Base-by-base conservation (phyloP, 2,888 invertebrate genomes). In the Callyntrura sp. region DNA sequence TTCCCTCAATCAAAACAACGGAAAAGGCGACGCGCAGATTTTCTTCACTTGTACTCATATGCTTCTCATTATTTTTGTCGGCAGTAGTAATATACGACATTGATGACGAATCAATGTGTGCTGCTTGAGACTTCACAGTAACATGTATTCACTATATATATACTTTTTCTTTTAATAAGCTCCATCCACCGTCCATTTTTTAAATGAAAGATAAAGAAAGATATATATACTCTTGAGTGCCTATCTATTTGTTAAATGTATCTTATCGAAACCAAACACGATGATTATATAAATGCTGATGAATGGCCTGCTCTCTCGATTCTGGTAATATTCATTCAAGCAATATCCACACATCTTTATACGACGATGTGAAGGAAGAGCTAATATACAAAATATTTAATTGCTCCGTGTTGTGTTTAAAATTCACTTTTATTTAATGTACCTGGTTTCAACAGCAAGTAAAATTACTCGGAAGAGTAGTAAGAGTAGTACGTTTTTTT, bases 1-100 rank as follows among this genome's bases (percentile, higher is more conserved):
- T 57, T n/a, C 25, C 76, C 55, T 65, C 35, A 78, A 85, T 85
- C 78, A 85, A 85, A 85, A 51, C 85, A 85, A 51, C 85, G 78
- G 78, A 85, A 85, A 65, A 78, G 20, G 55, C 48, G 62, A 43
- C 65, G 12, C 45, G 51, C 51, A 65, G 60, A 60, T 65, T 78
- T 51, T 73, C n/a, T 85, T 85, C 78, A 78, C 78, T 62, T 62
- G 45, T 20, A 35, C 35, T 73, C 35, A 73, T 25, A 17, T 60
- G 20, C 43, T 5, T 70, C n/a, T 70, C n/a, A 43, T 70, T 70
- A 73, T 85, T 20, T 73, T 45, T 76, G 70, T 84, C 84, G 55
- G 70, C 82, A 51, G n/a, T 11, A 57, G n/a, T 20, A 57, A 17
- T 23, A n/a, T 14, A 84, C 70, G 35, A 73, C 48, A 35, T 20